These are phyloP conservation scores for Hiodon alosoides DNA, from an alignment of 2,113 vertebrate genomes.

Conservation along the genomic window DNA sequence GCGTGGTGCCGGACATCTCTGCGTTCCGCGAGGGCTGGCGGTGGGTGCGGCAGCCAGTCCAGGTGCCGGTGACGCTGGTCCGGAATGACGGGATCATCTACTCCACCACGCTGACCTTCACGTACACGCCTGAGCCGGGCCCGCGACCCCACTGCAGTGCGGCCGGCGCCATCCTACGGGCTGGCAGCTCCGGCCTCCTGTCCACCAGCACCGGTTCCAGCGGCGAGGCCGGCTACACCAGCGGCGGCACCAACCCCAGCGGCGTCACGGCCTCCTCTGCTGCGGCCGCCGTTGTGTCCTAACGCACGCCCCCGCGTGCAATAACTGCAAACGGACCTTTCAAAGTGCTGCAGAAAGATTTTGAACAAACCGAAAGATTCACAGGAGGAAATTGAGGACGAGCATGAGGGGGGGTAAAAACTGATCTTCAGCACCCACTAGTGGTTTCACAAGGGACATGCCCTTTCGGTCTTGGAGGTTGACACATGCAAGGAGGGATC, in stretches of 20 bases:
- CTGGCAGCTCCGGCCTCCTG: slow-evolving; percentile 78
- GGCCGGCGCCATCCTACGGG: slow-evolving; percentile 90
- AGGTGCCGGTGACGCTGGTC: slow-evolving; percentile 97
- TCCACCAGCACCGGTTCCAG: slow-evolving; percentile 67
- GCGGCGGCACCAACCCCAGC: slow-evolving; percentile 70
- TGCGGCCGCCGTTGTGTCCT: slow-evolving; percentile 87
- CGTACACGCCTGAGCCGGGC: slow-evolving; percentile 96
- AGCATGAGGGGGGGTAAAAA: not conserved
- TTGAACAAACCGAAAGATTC: slow-evolving; percentile 43
- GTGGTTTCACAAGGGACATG: slow-evolving; percentile 71
- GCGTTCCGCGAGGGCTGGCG: slow-evolving; percentile 98
- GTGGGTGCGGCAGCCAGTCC: slow-evolving; percentile 97
- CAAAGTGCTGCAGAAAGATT: slow-evolving; percentile 69
- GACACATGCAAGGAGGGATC: slow-evolving; percentile 38
- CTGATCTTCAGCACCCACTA: slow-evolving; percentile 30
- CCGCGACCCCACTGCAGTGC: slow-evolving; percentile 95
- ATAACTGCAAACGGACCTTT: slow-evolving; percentile 61
- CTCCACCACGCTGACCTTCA: slow-evolving; percentile 98
- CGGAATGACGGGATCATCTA: slow-evolving; percentile 97
- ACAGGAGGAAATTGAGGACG: slow-evolving; percentile 38
- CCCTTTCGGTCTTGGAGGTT: slow-evolving; percentile 49
- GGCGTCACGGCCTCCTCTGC: slow-evolving; percentile 86
- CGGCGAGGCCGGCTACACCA: slow-evolving; percentile 74
- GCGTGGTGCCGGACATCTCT: slow-evolving; percentile 97
- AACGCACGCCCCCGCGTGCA: slow-evolving; percentile 64